Percentiles rank a stretch among this genome's conserved stretches.
Conservation (phyloP, 1,140 invertebrate genomes). For the Chlorops oryzae region DNA sequence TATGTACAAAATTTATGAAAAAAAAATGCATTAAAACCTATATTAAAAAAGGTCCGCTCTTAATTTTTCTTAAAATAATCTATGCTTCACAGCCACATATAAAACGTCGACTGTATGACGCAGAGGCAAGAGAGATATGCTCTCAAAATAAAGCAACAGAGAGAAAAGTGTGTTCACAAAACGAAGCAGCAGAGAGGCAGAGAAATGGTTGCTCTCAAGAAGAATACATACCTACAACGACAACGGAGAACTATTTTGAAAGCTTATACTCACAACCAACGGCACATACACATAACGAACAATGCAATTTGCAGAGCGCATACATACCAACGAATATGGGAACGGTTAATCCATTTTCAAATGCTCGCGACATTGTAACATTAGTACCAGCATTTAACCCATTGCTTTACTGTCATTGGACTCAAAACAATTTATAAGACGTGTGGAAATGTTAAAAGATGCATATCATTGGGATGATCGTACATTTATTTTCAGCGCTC, state of each 20-base stretch:
- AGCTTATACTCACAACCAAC: not conserved
- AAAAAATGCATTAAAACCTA: too few relatives aligned
- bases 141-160: too few relatives aligned
- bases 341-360: not conserved
- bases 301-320: not conserved
- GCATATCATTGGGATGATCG: not conserved
- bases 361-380: not conserved
- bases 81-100: too few relatives aligned
- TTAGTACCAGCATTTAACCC: not conserved
- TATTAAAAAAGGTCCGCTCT: too few relatives aligned
- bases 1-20: too few relatives aligned
- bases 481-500: not conserved
- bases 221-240: not conserved
- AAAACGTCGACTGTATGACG: too few relatives aligned
- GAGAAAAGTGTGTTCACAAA: too few relatives aligned
- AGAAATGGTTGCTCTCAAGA: not conserved
- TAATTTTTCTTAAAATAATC: too few relatives aligned
- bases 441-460: not conserved
- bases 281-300: not conserved
- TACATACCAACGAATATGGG: not conserved
- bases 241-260: not conserved
- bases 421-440: not conserved
- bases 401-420: not conserved
- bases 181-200: not conserved
- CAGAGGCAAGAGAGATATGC: too few relatives aligned